phyloP scores from a whole-genome alignment of 2,113 vertebrate genomes.

The Brachirus orientalis region DNA sequence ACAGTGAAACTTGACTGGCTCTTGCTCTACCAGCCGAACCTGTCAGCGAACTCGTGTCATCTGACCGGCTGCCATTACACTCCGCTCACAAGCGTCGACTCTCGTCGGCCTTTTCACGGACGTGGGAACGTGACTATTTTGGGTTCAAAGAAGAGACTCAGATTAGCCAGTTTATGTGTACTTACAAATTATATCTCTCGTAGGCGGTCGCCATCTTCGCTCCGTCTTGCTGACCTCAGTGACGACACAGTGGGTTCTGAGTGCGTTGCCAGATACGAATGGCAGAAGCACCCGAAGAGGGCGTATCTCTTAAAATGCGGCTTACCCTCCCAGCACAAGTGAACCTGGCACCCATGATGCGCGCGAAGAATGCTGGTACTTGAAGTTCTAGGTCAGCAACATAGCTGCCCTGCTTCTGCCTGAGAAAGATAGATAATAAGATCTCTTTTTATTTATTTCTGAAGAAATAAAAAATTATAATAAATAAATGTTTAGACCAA shows the following conservation, averaged over 20 bases:
- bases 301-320: neutral
- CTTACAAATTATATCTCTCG: constrained; percentile 85
- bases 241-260: constrained; percentile 54
- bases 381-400: constrained; percentile 11
- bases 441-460: too few relatives aligned
- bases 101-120: neutral
- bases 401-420: neutral
- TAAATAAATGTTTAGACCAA: too few relatives aligned
- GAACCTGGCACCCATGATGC: constrained; percentile 47
- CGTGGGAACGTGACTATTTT: neutral
- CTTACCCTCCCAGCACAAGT: neutral
- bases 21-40: constrained; percentile 37
- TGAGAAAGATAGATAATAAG: neutral
- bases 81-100: neutral
- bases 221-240: constrained; percentile 72
- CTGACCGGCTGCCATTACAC: neutral
- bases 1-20: constrained; percentile 40
- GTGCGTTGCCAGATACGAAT: constrained; percentile 54
- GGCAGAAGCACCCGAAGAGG: neutral
- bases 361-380: neutral
- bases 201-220: constrained; percentile 84
- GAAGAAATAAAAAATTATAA: too few relatives aligned
- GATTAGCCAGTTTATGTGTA: constrained; percentile 29
- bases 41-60: constrained; percentile 59
- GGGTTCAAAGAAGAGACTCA: neutral